Evolutionary conservation across 23 tunicate species (phyloP), one percentile per base, ranked within the genome.

Genomic region (Aplidium turbinatum): DNA sequence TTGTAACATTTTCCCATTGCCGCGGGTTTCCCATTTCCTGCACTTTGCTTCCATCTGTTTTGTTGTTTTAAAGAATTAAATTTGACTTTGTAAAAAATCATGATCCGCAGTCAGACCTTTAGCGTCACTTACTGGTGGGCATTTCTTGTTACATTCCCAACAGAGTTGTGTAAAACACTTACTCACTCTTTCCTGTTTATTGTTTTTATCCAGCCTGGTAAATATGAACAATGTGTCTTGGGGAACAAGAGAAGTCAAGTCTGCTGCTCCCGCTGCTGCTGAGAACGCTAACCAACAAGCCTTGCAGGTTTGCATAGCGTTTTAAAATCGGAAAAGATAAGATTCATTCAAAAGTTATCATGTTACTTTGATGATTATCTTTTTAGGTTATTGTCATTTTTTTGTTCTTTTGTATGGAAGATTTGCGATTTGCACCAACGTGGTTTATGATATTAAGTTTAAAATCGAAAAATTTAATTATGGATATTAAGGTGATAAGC

Each of bases 161-260:
- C 13, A 55, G 6, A 13, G n/a, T 11, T 55, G 20, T 6, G 62
- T 55, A 55, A 55, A 55, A 55, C n/a, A n/a, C n/a, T n/a, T n/a
- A n/a, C n/a, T n/a, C n/a, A n/a, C n/a, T n/a, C n/a, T n/a, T 42
- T 11, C 16, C 11, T 42, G 13, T 42, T n/a, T n/a, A n/a, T n/a
- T n/a, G n/a, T n/a, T n/a, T n/a, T n/a, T n/a, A n/a, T 47, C 3
- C 46, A 85, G 97, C 57, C 68, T 91, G 30, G 78, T 79, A 33
- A 91, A 91, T 75, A 91, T 91, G 97, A 70, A 95, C 85, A 85
- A 95, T 60, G 99, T 95, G 1, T 82, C 99, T 1, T 95, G 99
- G 99, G 99, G 99, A 58, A 95, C 99, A 13, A 50, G 99, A 47
- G 96, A 95, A 83, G 84, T 61, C 2, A 88, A 79, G 57, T 61